A percentile compares a stretch with the other conserved stretches of the same genome.
Evolutionary conservation across 2,888 invertebrate genomes (phyloP).

Genomic region (Eristalis pertinax): DNA sequence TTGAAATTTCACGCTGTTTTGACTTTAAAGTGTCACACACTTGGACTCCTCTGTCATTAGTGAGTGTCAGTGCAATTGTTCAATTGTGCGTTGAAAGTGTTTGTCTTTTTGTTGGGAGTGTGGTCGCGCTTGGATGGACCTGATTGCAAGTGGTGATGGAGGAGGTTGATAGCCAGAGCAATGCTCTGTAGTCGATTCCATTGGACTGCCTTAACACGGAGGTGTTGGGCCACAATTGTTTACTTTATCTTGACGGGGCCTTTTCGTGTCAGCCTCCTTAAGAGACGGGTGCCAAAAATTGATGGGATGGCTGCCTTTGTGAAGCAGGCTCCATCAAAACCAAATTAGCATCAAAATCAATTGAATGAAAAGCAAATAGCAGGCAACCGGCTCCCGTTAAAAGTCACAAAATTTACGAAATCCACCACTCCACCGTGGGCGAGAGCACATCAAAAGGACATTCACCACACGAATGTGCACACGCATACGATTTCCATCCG

Average conservation of each 20-base stretch:
- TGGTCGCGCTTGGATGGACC: too few relatives aligned
- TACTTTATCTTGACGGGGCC: too few relatives aligned
- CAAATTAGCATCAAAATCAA: neutral
- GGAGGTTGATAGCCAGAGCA: too few relatives aligned
- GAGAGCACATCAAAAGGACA: slow-evolving; percentile 15
- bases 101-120: too few relatives aligned
- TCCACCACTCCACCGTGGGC: too few relatives aligned
- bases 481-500: neutral
- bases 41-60: neutral
- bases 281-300: too few relatives aligned
- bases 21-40: slow-evolving; percentile 33
- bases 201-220: too few relatives aligned
- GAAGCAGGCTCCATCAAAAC: neutral
- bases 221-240: too few relatives aligned
- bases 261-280: too few relatives aligned
- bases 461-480: slow-evolving; percentile 20
- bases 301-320: too few relatives aligned
- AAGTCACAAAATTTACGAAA: neutral
- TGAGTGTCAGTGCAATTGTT: neutral
- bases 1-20: slow-evolving; percentile 56
- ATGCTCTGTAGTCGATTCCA: too few relatives aligned
- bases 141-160: too few relatives aligned
- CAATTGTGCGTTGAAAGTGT: neutral
- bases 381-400: neutral
- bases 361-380: neutral